Conservation (phyloP, 2,797 vertebrate genomes). For the Odontamblyopus lacepedii region DNA sequence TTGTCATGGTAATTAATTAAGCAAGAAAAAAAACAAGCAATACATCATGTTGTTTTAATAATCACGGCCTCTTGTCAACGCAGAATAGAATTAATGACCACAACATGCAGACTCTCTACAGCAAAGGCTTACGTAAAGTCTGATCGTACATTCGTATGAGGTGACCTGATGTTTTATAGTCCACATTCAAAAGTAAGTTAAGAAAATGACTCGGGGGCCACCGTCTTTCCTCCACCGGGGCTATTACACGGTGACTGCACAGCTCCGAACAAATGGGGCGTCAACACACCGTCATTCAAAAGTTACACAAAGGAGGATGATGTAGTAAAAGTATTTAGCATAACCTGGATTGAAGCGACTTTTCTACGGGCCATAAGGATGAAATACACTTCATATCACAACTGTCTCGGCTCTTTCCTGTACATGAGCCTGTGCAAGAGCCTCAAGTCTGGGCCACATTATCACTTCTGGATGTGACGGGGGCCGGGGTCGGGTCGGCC, state of each 20-base stretch:
- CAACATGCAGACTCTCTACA: neutral
- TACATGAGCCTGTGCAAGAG: no score
- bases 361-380: no score
- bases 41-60: neutral
- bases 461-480: no score
- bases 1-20: neutral
- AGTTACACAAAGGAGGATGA: neutral
- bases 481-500: no score
- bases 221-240: neutral
- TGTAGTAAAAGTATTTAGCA: no score
- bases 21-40: neutral
- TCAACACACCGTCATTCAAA: neutral
- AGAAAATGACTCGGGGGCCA: neutral
- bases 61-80: neutral
- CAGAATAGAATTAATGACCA: neutral
- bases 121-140: neutral
- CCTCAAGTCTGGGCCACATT: no score
- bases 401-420: no score
- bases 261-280: neutral
- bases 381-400: no score
- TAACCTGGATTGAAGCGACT: no score
- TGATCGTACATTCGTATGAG: neutral
- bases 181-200: neutral
- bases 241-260: constrained; percentile 5
- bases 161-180: neutral